A percentile compares a stretch with the other conserved stretches of the same genome.
These are phyloP conservation scores for Sander lucioperca DNA, from an alignment of 2,113 vertebrate species.

Conservation along the genomic window DNA sequence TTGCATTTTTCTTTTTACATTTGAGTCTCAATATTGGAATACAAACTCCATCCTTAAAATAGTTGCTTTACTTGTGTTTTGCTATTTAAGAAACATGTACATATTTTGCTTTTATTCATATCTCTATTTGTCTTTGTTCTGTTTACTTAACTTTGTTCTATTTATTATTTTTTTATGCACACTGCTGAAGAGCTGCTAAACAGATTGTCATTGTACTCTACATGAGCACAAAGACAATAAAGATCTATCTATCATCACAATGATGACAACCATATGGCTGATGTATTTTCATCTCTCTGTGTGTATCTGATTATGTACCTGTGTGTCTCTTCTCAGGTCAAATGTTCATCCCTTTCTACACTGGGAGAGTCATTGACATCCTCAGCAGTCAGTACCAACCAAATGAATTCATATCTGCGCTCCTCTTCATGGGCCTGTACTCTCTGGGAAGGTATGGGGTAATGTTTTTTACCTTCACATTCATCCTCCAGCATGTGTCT, in stretches of 20 bases:
- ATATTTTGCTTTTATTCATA: too few species aligned
- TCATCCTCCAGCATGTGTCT: neutral
- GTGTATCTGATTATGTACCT: neutral
- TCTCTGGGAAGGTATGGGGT: slow-evolving; percentile 84
- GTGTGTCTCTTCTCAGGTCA: slow-evolving; percentile 68
- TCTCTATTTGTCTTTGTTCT: too few species aligned
- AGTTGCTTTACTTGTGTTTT: too few species aligned
- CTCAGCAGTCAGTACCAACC: slow-evolving; percentile 76
- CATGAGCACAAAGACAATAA: too few species aligned
- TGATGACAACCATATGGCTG: neutral
- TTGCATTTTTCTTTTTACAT: neutral
- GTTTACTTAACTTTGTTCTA: too few species aligned
- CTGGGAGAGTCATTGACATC: slow-evolving; percentile 88
- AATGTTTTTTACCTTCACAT: neutral
- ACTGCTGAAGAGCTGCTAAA: too few species aligned
- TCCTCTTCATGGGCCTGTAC: slow-evolving; percentile 82
- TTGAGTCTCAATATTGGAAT: neutral
- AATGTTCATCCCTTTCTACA: slow-evolving; percentile 84
- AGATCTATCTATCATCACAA: neutral
- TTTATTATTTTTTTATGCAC: too few species aligned
- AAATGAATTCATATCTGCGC: slow-evolving; percentile 74
- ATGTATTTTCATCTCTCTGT: neutral
- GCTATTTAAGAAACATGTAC: too few species aligned
- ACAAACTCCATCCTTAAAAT: neutral
- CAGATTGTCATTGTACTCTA: too few species aligned